Percentiles rank a stretch among this genome's conserved stretches.
Evolutionary conservation across 2,113 vertebrate species (phyloP).

Genomic region (rat (Rattus norvegicus)): GRCr8 NC_086030.1:49596501-49597000

Average conservation of each 20-base stretch:
- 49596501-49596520: slow-evolving; percentile 82
- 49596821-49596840: slow-evolving; percentile 38
- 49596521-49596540: slow-evolving; percentile 73
- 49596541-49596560: neutral
- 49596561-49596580: neutral
- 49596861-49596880: slow-evolving; percentile 72
- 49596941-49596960: slow-evolving; percentile 25
- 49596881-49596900: slow-evolving; percentile 77
- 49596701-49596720: slow-evolving; percentile 57
- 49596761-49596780: slow-evolving; percentile 55
- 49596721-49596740: slow-evolving; percentile 65
- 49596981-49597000: slow-evolving; percentile 38
- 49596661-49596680: neutral
- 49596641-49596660: slow-evolving; percentile 9
- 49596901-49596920: slow-evolving; percentile 61
- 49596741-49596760: slow-evolving; percentile 61
- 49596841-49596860: slow-evolving; percentile 68
- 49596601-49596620: neutral
- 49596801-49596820: slow-evolving; percentile 24
- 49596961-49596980: slow-evolving; percentile 33
- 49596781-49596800: slow-evolving; percentile 64
- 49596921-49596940: slow-evolving; percentile 59
- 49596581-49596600: slow-evolving; percentile 52
- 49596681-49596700: slow-evolving; percentile 5
- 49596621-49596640: neutral